Evolutionary conservation across 2,888 invertebrate genomes (phyloP), one percentile per base, ranked within the genome.

Genomic region (Mimas tiliae): DNA sequence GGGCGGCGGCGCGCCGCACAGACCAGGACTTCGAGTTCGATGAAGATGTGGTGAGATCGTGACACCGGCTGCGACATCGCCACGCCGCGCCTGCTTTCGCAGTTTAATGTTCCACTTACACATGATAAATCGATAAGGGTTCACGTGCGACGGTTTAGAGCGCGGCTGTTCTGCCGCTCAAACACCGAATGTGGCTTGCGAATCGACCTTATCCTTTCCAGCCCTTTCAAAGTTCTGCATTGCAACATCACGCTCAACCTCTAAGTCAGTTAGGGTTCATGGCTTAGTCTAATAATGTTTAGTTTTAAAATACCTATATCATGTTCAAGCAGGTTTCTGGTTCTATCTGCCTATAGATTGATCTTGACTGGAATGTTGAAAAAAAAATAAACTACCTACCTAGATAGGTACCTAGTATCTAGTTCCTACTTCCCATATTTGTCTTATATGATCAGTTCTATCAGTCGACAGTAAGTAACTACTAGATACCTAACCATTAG

Each of bases 1-100:
- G 81, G 67, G 79, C 77, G 68, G 76, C 81, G 63, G 76, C 82
- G 68, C 77, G 82, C 12, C 83, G 85, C 52, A 67, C 75, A 69
- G 91, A 90, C 76, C 85, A 85, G 73, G 92, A 92, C 87, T 92
- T 92, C 85, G 92, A 92, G 83, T 92, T 92, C 84, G 90, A 88
- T 78, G 92, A 92, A 74, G 86, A 86, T 65, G 81, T 84, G 86
- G 90, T 90, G 80, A 85, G 27, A 9, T 58, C 21, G 52, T 33
- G 68, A 27, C 14, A 50, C 33, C n/a, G 48, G 33, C 47, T 33
- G n/a, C 51, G 21, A 45, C 16, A 51, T 33, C 65, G 62, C 67
- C 33, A 14, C 51, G n/a, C 42, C 65, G 48, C 68, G 16, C 47
- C 12, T 62, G 34, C 34, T 34, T 16, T 4, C 62, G 52, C 62